Evolutionary conservation across 2,797 vertebrate genomes (phyloP).

Genomic region (Myiotriccus ornatus): DNA sequence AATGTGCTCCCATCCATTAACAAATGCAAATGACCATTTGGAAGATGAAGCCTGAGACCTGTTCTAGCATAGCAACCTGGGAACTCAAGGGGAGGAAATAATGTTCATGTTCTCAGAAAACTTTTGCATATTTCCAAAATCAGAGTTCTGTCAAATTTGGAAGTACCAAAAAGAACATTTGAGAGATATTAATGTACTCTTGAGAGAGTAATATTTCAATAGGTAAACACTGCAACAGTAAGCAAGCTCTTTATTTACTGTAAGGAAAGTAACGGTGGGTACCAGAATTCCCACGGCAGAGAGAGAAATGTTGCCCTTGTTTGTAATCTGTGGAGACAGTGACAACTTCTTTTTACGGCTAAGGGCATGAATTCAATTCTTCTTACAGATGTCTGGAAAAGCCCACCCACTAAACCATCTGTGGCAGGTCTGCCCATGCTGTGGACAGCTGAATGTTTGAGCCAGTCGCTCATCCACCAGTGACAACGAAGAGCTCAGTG

Average conservation of each 20-base stretch:
- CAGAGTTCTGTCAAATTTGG: neutral
- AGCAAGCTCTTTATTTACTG: neutral
- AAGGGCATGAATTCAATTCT: neutral
- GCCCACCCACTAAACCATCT: neutral
- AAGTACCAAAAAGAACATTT: neutral
- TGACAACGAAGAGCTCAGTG: neutral
- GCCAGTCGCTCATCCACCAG: neutral
- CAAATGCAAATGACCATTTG: neutral
- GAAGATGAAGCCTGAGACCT: neutral
- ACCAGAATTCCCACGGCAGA: neutral
- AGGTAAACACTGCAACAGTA: neutral
- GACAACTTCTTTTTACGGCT: neutral
- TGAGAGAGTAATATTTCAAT: neutral
- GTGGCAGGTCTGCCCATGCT: fast-evolving
- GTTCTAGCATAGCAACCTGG: neutral
- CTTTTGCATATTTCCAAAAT: neutral
- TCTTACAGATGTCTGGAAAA: neutral
- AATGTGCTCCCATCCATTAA: neutral
- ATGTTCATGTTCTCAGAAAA: neutral
- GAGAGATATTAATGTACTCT: neutral
- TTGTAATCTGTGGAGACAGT: neutral
- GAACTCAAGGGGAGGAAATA: neutral
- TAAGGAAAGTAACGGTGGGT: neutral
- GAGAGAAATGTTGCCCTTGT: neutral
- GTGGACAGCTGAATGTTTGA: fast-evolving